phyloP scores from a whole-genome alignment of 1,140 invertebrate genomes.

The Drosophila virilis region DNA sequence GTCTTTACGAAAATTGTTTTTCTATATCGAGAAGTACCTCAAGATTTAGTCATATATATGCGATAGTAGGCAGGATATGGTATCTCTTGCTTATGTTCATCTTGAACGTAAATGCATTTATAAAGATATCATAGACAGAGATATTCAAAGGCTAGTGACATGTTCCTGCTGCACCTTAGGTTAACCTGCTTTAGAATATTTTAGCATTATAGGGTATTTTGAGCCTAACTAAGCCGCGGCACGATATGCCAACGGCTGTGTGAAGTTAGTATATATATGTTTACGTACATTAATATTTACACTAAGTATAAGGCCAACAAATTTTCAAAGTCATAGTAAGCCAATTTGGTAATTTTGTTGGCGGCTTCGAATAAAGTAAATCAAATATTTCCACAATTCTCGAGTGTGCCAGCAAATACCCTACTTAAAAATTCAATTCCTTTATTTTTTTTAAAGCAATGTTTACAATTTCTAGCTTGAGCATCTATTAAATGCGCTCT shows the following conservation, averaged over 20 bases:
- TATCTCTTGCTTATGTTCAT: too few species aligned
- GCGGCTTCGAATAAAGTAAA: background rate
- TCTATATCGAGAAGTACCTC: too few species aligned
- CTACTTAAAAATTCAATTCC: slow-evolving; percentile 3
- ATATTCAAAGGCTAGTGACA: too few species aligned
- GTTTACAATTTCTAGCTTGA: background rate
- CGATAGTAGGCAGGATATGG: too few species aligned
- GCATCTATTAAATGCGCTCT: background rate
- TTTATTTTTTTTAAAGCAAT: background rate
- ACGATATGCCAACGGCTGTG: slow-evolving; percentile 29
- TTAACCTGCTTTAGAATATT: background rate
- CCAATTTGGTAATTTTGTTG: slow-evolving; percentile 33
- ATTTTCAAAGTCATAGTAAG: slow-evolving; percentile 36
- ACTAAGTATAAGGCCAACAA: slow-evolving; percentile 7
- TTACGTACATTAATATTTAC: background rate
- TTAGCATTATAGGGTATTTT: background rate
- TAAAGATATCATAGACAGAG: too few species aligned
- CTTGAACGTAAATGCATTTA: too few species aligned
- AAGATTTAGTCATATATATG: too few species aligned
- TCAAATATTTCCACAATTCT: background rate
- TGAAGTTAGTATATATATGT: slow-evolving; percentile 3
- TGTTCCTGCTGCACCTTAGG: too few species aligned
- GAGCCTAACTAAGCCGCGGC: slow-evolving; percentile 22
- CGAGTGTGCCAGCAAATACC: slow-evolving; percentile 1
- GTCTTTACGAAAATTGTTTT: too few species aligned